Base-by-base conservation (phyloP, 1,140 invertebrate species). In the Grapholita molesta region DNA sequence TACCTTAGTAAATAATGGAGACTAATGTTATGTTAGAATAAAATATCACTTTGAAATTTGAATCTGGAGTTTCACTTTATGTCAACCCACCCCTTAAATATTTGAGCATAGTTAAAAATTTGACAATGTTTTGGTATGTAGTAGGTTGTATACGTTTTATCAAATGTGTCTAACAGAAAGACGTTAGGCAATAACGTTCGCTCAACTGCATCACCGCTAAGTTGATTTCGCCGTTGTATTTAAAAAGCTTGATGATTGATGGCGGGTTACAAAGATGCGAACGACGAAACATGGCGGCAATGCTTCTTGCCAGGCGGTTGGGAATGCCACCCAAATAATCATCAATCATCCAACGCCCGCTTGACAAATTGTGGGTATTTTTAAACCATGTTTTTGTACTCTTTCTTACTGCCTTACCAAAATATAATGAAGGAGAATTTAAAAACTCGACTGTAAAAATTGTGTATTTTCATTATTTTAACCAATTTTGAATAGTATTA, bases 1-100 rank as follows among this genome's bases (percentile, higher is more conserved):
- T 90, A 90, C 86, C 83, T 78, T 88, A 88, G 81, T 28, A 61
- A 21, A 21, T 32, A 61, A 61, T 61, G 55, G 25, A 28, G 24
- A 61, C 25, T 61, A 61, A 61, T 61, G 24, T 61, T 30, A n/a
- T 28, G 55, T 25, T 61, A 61, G 55, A 61, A 61, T 61, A 32
- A 61, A 61, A 61, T 61, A 18, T 32, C 55, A 61, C 25, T 61
- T 61, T 61, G 15, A 61, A 61, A n/a, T n/a, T n/a, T n/a, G n/a
- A n/a, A n/a, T n/a, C 23, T 25, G 24, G 15, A 28, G 15, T 21
- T 48, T 18, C 6, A 9, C 6, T 8, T 48, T 48, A 48, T 48
- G 3, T 48, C n/a, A 48, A 21, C 18, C 18, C 18, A 48, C 6
- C 15, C 42, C 42, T 38, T 21, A n/a, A n/a, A n/a, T n/a, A n/a